Conservation (phyloP, 2,113 vertebrate genomes). For the Brachypteracias leptosomus region DNA sequence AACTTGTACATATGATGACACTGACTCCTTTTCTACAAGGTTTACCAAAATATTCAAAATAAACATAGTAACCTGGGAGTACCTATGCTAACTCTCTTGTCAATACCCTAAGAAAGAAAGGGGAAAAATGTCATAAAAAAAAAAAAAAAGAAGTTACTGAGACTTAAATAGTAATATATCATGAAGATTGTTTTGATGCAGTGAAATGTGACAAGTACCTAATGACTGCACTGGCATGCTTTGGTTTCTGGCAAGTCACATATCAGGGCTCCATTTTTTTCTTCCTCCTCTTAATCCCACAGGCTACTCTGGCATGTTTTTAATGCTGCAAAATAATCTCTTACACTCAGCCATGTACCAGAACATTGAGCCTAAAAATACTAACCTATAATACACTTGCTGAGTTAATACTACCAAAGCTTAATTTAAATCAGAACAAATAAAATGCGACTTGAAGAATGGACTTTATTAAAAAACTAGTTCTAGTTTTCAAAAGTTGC, state of each 20-base stretch:
- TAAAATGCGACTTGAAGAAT: background rate
- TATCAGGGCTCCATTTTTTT: background rate
- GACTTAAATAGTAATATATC: background rate
- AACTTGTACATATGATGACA: background rate
- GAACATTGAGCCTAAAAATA: constrained; percentile 19
- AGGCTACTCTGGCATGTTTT: background rate
- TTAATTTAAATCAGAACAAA: background rate
- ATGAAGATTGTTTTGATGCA: background rate
- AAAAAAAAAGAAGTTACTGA: background rate
- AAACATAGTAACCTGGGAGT: background rate
- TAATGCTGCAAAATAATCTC: constrained; percentile 36
- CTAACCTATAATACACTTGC: background rate
- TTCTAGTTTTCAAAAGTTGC: background rate
- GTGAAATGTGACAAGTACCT: background rate
- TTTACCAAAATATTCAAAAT: background rate
- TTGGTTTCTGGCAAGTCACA: background rate
- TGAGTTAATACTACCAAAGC: constrained; percentile 14
- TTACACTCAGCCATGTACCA: background rate
- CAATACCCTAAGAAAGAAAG: background rate
- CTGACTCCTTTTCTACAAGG: background rate
- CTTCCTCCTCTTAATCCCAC: background rate
- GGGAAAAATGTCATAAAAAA: background rate
- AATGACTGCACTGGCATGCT: background rate
- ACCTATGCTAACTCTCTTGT: background rate
- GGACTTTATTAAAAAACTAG: background rate